Conservation (phyloP, 2,797 vertebrate species). For the Gorsachius magnificus region DNA sequence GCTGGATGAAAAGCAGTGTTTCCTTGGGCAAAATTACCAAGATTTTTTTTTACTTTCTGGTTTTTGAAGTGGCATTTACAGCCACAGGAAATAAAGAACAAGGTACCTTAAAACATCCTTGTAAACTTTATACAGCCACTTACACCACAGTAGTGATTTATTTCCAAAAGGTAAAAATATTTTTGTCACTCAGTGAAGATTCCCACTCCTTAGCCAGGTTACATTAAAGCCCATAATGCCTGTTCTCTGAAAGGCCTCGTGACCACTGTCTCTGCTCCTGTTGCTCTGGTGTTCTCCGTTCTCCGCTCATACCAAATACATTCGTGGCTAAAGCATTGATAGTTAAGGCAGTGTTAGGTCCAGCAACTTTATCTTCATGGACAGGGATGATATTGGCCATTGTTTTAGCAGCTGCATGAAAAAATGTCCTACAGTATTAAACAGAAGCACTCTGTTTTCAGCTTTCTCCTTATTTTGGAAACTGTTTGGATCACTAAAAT, state of each 20-base stretch:
- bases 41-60: background rate
- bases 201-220: background rate
- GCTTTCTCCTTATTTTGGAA: slow-evolving; percentile 28
- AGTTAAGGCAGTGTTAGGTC: background rate
- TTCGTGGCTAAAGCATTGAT: background rate
- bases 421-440: background rate
- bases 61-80: slow-evolving; percentile 13
- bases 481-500: background rate
- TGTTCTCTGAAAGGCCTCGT: background rate
- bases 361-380: background rate
- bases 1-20: background rate
- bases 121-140: slow-evolving; percentile 24
- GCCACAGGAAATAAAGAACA: slow-evolving; percentile 16
- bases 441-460: slow-evolving; percentile 35
- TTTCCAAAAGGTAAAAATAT: background rate
- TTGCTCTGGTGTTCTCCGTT: background rate
- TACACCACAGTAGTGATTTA: background rate
- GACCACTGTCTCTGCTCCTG: background rate
- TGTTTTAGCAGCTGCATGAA: slow-evolving; percentile 13
- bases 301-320: background rate
- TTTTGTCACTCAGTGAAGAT: background rate
- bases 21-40: background rate
- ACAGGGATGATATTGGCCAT: background rate
- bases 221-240: background rate
- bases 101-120: background rate